Evolutionary conservation across 2,888 invertebrate species (phyloP).

Genomic region (Microdon myrmicae): DNA sequence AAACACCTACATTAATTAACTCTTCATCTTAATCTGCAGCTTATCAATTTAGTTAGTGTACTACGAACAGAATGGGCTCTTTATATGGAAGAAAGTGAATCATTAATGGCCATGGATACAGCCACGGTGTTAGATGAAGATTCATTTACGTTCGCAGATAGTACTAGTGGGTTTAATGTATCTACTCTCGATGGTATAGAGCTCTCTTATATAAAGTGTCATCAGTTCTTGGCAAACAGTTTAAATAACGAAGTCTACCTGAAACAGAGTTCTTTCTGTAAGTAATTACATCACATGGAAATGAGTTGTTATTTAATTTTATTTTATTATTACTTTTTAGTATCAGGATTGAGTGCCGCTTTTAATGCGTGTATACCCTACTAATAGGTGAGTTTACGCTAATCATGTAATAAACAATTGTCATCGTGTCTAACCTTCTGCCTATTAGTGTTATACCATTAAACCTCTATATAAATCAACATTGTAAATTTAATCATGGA

Average conservation of each 20-base stretch:
- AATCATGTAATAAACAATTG: too few relatives aligned
- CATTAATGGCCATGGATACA: conserved; percentile 36
- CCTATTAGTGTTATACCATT: too few relatives aligned
- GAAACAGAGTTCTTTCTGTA: conserved; percentile 58
- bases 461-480: too few relatives aligned
- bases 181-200: conserved; percentile 63
- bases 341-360: conserved; percentile 60
- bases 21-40: conserved; percentile 42
- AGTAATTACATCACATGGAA: conserved; percentile 42
- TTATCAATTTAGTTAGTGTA: conserved; percentile 62
- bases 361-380: conserved; percentile 61
- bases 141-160: conserved; percentile 27
- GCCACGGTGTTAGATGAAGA: conserved; percentile 48
- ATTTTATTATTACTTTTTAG: conserved; percentile 54
- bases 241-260: conserved; percentile 61
- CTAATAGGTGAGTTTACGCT: conserved; percentile 48
- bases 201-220: conserved; percentile 63
- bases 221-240: conserved; percentile 61
- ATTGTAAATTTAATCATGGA: too few relatives aligned
- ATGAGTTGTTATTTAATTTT: neutral
- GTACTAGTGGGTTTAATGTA: conserved; percentile 53
- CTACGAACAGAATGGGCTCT: conserved; percentile 62
- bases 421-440: too few relatives aligned
- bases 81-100: conserved; percentile 57
- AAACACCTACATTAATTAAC: neutral